These are phyloP conservation scores for Merops nubicus DNA, from an alignment of 2,113 vertebrate species.

Conservation along the genomic window DNA sequence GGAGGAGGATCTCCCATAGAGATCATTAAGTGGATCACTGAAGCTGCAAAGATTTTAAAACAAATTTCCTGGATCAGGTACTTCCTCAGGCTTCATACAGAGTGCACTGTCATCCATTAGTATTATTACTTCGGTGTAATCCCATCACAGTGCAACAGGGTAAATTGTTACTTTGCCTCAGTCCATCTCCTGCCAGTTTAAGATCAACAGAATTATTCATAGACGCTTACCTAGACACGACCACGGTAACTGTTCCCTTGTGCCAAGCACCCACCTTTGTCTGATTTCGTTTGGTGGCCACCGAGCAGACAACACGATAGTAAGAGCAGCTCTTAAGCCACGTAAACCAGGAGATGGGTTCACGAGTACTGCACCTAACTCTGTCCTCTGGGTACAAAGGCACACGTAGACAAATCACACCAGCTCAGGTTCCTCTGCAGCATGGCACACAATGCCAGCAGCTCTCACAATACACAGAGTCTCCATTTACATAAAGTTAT, in stretches of 20 bases:
- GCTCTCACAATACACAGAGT: not conserved
- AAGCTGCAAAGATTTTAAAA: not conserved
- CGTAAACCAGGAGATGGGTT: not conserved
- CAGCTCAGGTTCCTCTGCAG: not conserved
- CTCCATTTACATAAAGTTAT: not conserved
- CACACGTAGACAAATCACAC: too few relatives aligned
- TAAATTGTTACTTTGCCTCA: not conserved
- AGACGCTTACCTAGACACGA: fast-evolving
- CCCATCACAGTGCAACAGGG: fast-evolving
- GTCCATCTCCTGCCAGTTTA: not conserved
- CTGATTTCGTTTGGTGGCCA: not conserved
- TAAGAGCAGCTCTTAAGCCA: not conserved
- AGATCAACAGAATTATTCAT: not conserved
- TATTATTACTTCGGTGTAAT: not conserved
- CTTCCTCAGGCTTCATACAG: not conserved
- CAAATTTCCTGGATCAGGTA: not conserved
- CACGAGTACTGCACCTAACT: fast-evolving
- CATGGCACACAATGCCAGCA: fast-evolving
- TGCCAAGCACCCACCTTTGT: fast-evolving
- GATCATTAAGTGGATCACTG: not conserved
- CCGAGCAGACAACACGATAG: not conserved
- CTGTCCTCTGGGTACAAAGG: fast-evolving
- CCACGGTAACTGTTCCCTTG: not conserved
- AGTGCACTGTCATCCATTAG: not conserved
- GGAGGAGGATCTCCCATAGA: not conserved